These are phyloP conservation scores for Akabosia matsudoensis DNA, from an alignment of 1,140 invertebrate species.

Conservation along the genomic window DNA sequence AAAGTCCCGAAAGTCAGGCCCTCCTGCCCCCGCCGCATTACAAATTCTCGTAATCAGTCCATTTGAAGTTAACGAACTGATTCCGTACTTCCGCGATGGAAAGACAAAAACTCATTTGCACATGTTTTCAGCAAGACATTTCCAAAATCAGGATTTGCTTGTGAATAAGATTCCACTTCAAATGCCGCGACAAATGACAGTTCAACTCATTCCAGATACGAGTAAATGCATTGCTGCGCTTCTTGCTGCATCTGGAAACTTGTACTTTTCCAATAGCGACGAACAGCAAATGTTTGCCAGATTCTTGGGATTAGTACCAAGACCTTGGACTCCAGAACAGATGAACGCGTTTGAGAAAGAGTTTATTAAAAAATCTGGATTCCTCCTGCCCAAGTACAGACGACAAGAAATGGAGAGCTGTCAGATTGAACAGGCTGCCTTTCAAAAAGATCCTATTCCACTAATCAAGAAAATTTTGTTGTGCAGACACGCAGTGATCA, in stretches of 20 bases:
- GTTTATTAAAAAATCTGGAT: slow-evolving; percentile 2
- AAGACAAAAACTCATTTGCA: background rate
- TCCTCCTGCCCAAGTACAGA: background rate
- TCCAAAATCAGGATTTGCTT: background rate
- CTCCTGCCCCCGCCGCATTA: background rate
- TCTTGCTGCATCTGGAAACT: background rate
- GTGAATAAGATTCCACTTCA: background rate
- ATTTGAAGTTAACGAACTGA: slow-evolving; percentile 8
- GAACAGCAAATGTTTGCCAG: background rate
- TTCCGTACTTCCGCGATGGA: background rate
- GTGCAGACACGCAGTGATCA: background rate
- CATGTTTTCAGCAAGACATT: slow-evolving; percentile 8
- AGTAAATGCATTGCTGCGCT: background rate
- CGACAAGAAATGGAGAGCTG: background rate
- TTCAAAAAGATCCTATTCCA: background rate
- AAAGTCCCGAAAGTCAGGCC: background rate
- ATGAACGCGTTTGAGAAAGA: slow-evolving; percentile 13
- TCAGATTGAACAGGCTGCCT: background rate
- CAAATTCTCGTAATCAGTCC: slow-evolving; percentile 17
- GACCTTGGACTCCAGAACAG: background rate
- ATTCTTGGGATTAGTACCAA: background rate
- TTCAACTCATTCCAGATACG: background rate
- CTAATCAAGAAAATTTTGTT: background rate
- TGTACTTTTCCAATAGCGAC: background rate
- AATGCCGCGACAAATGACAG: background rate